Base-by-base conservation (phyloP, 2,888 invertebrate species). In the Nomada hirtipes region DNA sequence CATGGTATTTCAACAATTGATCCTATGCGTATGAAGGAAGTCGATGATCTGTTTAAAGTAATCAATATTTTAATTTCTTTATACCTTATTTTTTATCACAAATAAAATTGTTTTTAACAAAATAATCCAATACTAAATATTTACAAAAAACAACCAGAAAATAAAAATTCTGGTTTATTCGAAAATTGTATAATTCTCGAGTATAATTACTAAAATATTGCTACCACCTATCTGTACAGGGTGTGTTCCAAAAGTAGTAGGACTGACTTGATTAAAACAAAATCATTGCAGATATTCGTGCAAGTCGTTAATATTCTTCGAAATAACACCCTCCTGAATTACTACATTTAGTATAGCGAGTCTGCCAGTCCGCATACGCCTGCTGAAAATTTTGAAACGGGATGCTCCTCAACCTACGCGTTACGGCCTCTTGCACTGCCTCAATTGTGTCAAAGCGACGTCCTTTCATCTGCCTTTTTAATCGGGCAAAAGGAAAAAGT, bases 31-130 rank as follows among this genome's bases (percentile, higher is more conserved):
- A 87, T 89, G 79, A 90, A 90, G 71, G 94, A 94, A 91, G 92
- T 95, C 47, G 94, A 95, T 80, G 90, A 94, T 83, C 94, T 95
- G 82, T 95, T 94, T 83, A 92, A 94, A 88, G 94, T 94, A 88
- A 72, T 47, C 10, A 29, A 23, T 26, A 15, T 70, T 64, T 18
- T 15, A 23, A 2, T 47, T 57, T 18, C 2, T 42, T 52, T 47
- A 0, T 18, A 15, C 23, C 15, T 53, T n/a, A 47, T 3, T 47
- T 47, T 36, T 47, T 47, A 36, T 1, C 36, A 36, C 7, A 0
- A 36, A 36, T 36, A 36, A 36, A 36, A 36, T 4, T 36, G 36
- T 36, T 36, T 36, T 36, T 36, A 36, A 36, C 29, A 36, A 7
- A 36, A 36, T 36, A 36, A 7, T 36, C 36, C 36, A 7, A 36